Conservation (phyloP, 2,797 vertebrate species). For the Silurus aristotelis region DNA sequence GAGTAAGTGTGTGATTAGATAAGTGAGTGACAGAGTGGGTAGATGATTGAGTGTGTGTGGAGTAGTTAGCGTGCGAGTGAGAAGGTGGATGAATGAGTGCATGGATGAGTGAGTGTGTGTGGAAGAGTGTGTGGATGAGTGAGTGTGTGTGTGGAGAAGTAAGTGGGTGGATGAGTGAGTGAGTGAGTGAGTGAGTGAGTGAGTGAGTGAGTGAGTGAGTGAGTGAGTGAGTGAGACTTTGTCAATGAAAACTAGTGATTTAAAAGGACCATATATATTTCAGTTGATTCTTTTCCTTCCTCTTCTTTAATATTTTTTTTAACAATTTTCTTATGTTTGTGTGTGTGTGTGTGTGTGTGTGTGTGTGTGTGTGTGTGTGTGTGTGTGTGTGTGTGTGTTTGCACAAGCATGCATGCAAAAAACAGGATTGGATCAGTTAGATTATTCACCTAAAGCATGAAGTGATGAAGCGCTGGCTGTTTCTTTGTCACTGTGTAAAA, state of each 20-base stretch:
- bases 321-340: too few relatives aligned
- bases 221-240: not conserved
- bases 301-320: not conserved
- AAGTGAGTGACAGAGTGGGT: not conserved
- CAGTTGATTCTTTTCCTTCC: not conserved
- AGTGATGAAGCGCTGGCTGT: not conserved
- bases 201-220: not conserved
- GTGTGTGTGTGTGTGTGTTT: not conserved
- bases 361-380: not conserved
- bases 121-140: too few relatives aligned
- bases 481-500: not conserved
- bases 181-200: not conserved
- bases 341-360: not conserved
- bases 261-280: not conserved
- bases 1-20: not conserved
- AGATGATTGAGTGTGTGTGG: not conserved
- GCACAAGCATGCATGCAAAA: not conserved
- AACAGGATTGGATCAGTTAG: constrained; percentile 16
- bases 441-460: not conserved
- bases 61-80: too few relatives aligned
- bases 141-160: too few relatives aligned
- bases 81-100: not conserved
- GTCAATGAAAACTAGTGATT: not conserved
- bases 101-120: not conserved
- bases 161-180: not conserved